Conservation (phyloP, 1,140 invertebrate species). For the Zeugodacus cucurbitae region DNA sequence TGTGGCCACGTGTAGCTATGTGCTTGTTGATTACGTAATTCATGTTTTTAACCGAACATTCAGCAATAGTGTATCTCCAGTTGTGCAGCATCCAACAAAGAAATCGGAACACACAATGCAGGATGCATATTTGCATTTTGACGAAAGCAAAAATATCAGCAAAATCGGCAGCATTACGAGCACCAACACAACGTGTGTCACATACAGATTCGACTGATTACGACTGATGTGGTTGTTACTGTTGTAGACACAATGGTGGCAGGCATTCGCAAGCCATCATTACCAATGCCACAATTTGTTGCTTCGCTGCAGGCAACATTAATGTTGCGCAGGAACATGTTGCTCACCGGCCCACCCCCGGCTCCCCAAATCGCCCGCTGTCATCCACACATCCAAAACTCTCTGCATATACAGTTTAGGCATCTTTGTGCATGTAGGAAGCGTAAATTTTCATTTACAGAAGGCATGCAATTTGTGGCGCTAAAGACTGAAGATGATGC, state of each 20-base stretch:
- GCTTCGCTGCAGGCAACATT: too few relatives aligned
- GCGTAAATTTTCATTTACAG: neutral
- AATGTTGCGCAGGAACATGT: neutral
- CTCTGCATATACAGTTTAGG: constrained; percentile 9
- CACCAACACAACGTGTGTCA: too few relatives aligned
- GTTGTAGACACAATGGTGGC: neutral
- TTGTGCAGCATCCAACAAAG: neutral
- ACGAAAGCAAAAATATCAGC: neutral
- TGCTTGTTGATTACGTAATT: too few relatives aligned
- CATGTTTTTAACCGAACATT: too few relatives aligned
- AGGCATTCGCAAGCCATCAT: neutral
- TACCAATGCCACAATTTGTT: neutral
- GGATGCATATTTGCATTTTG: constrained; percentile 5
- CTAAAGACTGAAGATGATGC: too few relatives aligned
- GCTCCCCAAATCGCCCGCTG: neutral
- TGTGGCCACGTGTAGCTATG: too few relatives aligned
- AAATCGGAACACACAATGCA: neutral
- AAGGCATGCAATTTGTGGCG: neutral
- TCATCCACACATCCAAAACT: neutral
- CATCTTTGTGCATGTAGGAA: neutral
- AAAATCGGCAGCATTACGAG: neutral
- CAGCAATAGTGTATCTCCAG: neutral
- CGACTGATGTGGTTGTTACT: neutral
- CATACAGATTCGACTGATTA: neutral
- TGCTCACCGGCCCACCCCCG: neutral